Evolutionary conservation across 2,113 vertebrate genomes (phyloP), one percentile per base, ranked within the genome.

Genomic region (Alouatta palliata): DNA sequence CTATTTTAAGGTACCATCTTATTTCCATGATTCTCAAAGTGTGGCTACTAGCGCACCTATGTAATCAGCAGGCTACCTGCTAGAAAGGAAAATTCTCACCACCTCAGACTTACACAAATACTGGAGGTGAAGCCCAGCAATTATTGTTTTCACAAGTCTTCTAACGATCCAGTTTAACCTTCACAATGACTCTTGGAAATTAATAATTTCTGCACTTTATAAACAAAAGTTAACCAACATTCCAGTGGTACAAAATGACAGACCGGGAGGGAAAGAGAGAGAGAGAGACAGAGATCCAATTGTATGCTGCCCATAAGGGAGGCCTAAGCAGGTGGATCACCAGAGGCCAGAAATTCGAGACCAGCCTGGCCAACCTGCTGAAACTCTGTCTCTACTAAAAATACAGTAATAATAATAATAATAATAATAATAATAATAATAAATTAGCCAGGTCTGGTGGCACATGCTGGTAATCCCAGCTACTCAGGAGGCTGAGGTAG

Each of bases 171-270:
- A 52, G 66, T 40, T 85, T 64, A 90, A 64, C 68, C 40, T 20
- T 92, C 70, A 61, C 35, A 91, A 70, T 20, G 56, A 17, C 16
- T 49, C 37, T 70, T 83, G 83, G 40, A 92, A 88, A 70, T 82
- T 83, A 92, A 70, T 77, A 40, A 70, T 77, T 58, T 79, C 40
- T 87, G 16, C 56, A 66, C 76, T 70, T 94, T 94, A 76, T 30
- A 87, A 71, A 71, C 49, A 81, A 92, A 88, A 6, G 21, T 87
- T 81, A 56, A 94, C 85, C 25, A 94, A 75, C 19, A 76, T 87
- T 8, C 3, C 66, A 58, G 21, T 30, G 5, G 35, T 68, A 40
- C 9, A n/a, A 85, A 64, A 14, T 30, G 61, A 64, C 27, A 64
- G 58, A 49, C 12, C 4, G 66, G 7, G 27, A 85, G 40, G 40